phyloP scores from a whole-genome alignment of 2,888 invertebrate genomes.

The Neoascia interrupta region DNA sequence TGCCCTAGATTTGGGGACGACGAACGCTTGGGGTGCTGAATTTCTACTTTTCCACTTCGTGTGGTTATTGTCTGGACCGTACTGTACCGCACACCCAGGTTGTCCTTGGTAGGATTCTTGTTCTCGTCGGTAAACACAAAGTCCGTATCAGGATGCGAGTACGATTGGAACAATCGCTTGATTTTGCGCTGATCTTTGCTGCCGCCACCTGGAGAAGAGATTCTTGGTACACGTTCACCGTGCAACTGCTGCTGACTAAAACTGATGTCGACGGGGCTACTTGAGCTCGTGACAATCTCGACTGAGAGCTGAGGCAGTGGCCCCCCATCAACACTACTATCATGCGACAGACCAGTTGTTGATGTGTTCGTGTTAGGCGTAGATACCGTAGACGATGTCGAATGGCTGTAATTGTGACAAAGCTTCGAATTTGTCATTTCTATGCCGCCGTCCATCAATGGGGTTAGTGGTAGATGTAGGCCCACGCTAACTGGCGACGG shows the following conservation, averaged over 20 bases:
- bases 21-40: constrained; percentile 73
- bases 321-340: constrained; percentile 60
- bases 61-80: constrained; percentile 71
- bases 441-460: constrained; percentile 29
- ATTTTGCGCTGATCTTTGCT: constrained; percentile 64
- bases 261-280: constrained; percentile 50
- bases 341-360: constrained; percentile 57
- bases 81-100: constrained; percentile 24
- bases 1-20: constrained; percentile 75
- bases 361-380: constrained; percentile 64
- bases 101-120: constrained; percentile 72
- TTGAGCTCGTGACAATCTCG: constrained; percentile 54
- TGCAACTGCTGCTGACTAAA: constrained; percentile 47
- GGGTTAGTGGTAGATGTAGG: constrained; percentile 50
- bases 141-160: constrained; percentile 76
- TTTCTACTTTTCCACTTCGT: constrained; percentile 73
- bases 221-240: constrained; percentile 52
- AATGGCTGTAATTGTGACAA: constrained; percentile 54
- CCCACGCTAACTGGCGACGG: constrained; percentile 47
- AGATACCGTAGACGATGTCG: constrained; percentile 61
- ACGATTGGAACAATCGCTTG: constrained; percentile 73
- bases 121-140: constrained; percentile 76
- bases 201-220: constrained; percentile 40
- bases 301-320: constrained; percentile 43
- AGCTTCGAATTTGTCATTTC: constrained; percentile 52